phyloP scores from a whole-genome alignment of 2,113 vertebrate genomes.

The Gnathochromis pfefferi region DNA sequence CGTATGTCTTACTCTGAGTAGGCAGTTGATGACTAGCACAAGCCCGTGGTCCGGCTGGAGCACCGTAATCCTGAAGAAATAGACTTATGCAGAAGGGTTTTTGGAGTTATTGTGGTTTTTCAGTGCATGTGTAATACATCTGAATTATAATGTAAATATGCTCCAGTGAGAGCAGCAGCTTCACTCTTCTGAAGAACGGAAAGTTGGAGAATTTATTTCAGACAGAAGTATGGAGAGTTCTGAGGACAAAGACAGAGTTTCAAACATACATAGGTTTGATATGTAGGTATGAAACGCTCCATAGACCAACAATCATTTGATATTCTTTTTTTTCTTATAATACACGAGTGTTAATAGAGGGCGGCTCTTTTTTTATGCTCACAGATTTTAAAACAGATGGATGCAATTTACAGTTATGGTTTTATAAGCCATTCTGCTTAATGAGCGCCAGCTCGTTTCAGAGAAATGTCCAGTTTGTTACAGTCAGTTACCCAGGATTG shows the following conservation, averaged over 20 bases:
- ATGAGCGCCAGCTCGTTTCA: neutral
- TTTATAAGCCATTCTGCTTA: neutral
- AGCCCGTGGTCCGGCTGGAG: neutral
- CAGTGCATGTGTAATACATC: neutral
- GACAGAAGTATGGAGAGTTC: neutral
- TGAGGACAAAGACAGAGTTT: neutral
- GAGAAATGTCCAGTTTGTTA: neutral
- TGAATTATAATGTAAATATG: neutral
- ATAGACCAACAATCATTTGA: rapidly evolving
- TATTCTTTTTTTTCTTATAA: neutral
- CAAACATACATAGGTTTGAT: neutral
- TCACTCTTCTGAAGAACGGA: rapidly evolving
- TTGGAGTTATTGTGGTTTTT: neutral
- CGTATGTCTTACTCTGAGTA: neutral
- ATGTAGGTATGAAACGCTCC: rapidly evolving
- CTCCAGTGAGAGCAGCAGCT: neutral
- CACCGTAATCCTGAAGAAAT: neutral
- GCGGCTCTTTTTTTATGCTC: neutral
- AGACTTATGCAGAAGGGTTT: neutral
- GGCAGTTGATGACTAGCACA: neutral
- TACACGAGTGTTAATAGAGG: neutral
- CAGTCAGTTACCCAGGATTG: neutral
- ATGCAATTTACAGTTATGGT: neutral
- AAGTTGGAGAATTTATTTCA: neutral
- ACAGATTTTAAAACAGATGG: neutral